Conservation (phyloP, 2,797 vertebrate species). For the Lepus townsendii region DNA sequence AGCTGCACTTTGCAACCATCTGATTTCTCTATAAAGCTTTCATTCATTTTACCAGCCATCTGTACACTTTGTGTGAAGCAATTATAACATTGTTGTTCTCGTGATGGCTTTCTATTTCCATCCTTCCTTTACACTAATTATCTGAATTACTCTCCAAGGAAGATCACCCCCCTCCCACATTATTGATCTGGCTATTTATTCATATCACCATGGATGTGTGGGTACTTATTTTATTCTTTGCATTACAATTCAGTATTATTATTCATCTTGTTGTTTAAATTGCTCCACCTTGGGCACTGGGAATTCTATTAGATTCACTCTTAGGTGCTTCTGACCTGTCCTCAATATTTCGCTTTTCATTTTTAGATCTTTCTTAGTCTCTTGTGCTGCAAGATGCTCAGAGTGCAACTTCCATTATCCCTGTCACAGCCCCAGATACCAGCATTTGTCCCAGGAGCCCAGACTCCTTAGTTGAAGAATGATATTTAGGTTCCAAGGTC, state of each 20-base stretch:
- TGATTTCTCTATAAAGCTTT: not conserved
- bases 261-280: not conserved
- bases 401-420: not conserved
- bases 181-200: not conserved
- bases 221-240: not conserved
- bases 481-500: conserved; percentile 22
- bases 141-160: no score
- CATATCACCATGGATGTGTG: not conserved
- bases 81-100: not conserved
- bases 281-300: not conserved
- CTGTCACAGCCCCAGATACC: not conserved
- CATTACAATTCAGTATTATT: no score
- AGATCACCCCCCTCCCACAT: not conserved
- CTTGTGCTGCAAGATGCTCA: not conserved
- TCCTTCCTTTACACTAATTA: not conserved
- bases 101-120: not conserved
- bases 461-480: not conserved
- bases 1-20: not conserved
- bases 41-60: not conserved
- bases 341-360: not conserved
- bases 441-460: not conserved
- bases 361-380: not conserved
- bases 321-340: not conserved
- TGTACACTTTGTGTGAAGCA: no score
- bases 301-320: not conserved